Percentiles rank a stretch among this genome's conserved stretches.
Conservation (phyloP, 2,113 vertebrate genomes). For the Cebus imitator region DNA sequence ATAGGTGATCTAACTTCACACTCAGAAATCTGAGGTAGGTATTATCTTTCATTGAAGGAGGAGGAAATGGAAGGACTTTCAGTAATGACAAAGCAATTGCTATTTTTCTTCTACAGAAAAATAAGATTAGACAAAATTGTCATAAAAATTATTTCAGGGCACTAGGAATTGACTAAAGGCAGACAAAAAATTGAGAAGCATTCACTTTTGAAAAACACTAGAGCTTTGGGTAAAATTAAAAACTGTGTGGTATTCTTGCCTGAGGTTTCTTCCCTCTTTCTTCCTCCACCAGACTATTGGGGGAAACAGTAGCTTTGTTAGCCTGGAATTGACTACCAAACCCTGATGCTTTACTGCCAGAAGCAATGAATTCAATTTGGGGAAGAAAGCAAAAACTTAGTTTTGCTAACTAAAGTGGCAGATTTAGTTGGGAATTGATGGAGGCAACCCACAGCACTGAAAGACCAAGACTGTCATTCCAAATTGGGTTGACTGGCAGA, state of each 20-base stretch:
- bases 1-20: not conserved
- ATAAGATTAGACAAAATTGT: not conserved
- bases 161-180: not conserved
- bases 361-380: slow-evolving; percentile 5
- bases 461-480: slow-evolving; percentile 11
- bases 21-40: not conserved
- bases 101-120: not conserved
- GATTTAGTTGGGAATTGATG: slow-evolving; percentile 33
- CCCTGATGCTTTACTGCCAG: not conserved
- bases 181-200: not conserved
- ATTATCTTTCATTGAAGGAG: not conserved
- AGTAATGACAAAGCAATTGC: not conserved
- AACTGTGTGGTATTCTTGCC: not conserved
- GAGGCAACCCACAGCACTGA: not conserved
- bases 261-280: not conserved
- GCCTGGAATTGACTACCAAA: not conserved
- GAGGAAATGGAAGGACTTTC: not conserved
- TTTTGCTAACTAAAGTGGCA: slow-evolving; percentile 27
- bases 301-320: not conserved
- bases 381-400: not conserved
- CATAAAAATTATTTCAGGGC: not conserved
- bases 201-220: not conserved
- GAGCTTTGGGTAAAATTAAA: not conserved
- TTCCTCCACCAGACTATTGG: not conserved
- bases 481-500: not conserved